These are phyloP conservation scores for Mico argentatus DNA, from an alignment of 2,797 vertebrate species.

Conservation along the genomic window DNA sequence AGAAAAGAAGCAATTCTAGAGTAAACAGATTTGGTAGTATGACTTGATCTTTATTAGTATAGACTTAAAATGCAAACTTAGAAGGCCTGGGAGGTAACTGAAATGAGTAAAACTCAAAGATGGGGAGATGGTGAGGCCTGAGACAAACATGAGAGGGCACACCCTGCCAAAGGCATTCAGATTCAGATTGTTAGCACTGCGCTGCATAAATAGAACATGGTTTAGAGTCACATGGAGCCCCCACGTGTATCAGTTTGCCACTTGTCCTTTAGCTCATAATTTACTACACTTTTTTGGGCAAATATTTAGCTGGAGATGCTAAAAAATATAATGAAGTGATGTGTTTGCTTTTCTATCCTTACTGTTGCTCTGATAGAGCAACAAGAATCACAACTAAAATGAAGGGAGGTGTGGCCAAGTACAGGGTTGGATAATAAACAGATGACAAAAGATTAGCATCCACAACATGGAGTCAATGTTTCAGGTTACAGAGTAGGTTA, in stretches of 20 bases:
- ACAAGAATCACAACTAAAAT: neutral
- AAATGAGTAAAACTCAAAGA: neutral
- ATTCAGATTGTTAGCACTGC: neutral
- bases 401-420: neutral
- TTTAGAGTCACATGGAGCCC: neutral
- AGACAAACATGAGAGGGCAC: neutral
- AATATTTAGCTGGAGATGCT: neutral
- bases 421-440: neutral
- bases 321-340: neutral
- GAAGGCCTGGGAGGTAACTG: neutral
- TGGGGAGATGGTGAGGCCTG: neutral
- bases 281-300: neutral
- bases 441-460: neutral
- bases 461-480: neutral
- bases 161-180: neutral
- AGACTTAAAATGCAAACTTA: neutral
- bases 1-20: constrained; percentile 1
- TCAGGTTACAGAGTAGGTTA: neutral
- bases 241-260: neutral
- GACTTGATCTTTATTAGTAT: neutral
- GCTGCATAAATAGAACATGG: neutral
- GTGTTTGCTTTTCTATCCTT: neutral
- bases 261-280: neutral
- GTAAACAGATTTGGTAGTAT: neutral
- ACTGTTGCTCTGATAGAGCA: neutral